These are phyloP conservation scores for Ectemnius lituratus DNA, from an alignment of 2,888 invertebrate genomes.

Conservation along the genomic window DNA sequence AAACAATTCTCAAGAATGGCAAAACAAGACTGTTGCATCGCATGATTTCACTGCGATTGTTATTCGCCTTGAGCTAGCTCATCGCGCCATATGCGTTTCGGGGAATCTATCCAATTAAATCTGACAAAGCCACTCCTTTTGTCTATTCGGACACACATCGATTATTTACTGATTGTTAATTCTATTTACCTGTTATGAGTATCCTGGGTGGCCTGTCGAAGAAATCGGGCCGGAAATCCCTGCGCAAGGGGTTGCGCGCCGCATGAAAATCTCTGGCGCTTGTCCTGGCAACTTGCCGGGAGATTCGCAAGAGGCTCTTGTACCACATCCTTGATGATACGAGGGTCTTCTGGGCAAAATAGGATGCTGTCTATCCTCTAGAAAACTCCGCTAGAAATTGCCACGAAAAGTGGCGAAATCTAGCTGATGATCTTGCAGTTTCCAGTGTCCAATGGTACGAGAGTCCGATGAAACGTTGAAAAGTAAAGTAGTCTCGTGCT, in stretches of 20 bases:
- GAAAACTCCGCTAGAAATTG: too few relatives aligned
- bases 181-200: constrained; percentile 80
- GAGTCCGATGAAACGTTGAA: not conserved
- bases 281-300: constrained; percentile 14
- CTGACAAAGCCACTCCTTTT: not conserved
- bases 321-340: constrained; percentile 30
- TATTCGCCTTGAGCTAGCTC: not conserved
- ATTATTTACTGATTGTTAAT: constrained; percentile 33
- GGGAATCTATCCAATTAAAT: not conserved
- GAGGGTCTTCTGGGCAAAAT: not conserved
- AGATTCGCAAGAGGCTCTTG: constrained; percentile 21
- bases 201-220: constrained; percentile 78
- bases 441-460: not conserved
- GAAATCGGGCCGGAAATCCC: constrained; percentile 19
- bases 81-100: not conserved
- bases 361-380: too few relatives aligned
- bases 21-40: not conserved
- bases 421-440: too few relatives aligned
- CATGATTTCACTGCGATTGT: not conserved
- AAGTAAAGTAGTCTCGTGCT: not conserved
- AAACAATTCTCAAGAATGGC: not conserved
- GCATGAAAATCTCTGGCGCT: constrained; percentile 9
- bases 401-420: not conserved
- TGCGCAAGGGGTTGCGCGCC: constrained; percentile 6
- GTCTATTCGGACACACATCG: too few relatives aligned